Evolutionary conservation across 2,888 invertebrate genomes (phyloP), one percentile per base, ranked within the genome.

Genomic region (Diplolepis rosae): DNA sequence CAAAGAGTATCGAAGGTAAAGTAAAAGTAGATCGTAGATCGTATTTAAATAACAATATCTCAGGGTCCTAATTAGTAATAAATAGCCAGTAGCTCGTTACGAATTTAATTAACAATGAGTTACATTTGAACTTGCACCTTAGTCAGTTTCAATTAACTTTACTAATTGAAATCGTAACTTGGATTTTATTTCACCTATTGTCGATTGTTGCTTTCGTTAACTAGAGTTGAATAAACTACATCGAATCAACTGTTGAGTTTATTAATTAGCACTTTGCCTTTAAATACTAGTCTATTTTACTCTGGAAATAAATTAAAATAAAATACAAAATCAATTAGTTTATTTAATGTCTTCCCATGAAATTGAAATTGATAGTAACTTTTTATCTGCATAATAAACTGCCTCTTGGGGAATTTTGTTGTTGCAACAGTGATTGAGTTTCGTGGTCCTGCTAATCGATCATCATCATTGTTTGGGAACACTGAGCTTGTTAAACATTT

Each of bases 151-250:
- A 39, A 61, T 61, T 61, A 61, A 35, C 61, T 61, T 39, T n/a
- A 61, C 61, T 61, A 61, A 61, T 61, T 61, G 61, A 61, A 61
- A 61, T 61, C 61, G 61, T 39, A 61, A 61, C 61, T 61, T n/a
- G 39, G 52, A 61, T 61, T 61, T 61, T 61, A 61, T 61, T 39
- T 61, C 56, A 24, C 56, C 56, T 35, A 39, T 35, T 24, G 39
- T 61, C 24, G 13, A 61, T 56, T 61, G 35, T 61, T 61, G 11
- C n/a, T 13, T 35, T 39, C 56, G 56, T 61, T 39, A 61, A 2
- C 15, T 7, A 6, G 15, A 1, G 45, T 45, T 18, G 15, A 18
- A 9, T 6, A 45, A 18, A n/a, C n/a, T n/a, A n/a, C n/a, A n/a
- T n/a, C n/a, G n/a, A n/a, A n/a, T n/a, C n/a, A n/a, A n/a, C n/a